phyloP scores from a whole-genome alignment of 2,797 vertebrate species.

The Artibeus jamaicensis region DNA sequence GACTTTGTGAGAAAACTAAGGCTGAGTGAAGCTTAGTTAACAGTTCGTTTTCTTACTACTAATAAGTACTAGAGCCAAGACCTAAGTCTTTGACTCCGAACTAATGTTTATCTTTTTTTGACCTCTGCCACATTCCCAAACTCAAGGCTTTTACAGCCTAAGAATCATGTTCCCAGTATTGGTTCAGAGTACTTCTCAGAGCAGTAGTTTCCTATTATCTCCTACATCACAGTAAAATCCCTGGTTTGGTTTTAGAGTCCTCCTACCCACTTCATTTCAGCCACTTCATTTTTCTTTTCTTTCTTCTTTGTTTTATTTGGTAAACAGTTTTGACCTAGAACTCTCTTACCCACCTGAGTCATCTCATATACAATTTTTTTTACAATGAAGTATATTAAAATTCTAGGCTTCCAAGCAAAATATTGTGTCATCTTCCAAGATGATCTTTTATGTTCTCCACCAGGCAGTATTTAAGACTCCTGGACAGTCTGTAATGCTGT shows the following conservation, averaged over 20 bases:
- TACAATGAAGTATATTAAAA: not conserved
- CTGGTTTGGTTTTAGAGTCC: not conserved
- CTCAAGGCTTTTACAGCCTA: not conserved
- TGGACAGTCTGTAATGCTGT: not conserved
- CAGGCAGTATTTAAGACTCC: not conserved
- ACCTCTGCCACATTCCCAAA: not conserved
- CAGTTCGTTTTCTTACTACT: not conserved
- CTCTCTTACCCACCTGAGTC: conserved; percentile 22
- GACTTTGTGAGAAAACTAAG: not conserved
- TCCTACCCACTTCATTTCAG: not conserved
- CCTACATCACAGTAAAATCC: conserved; percentile 12
- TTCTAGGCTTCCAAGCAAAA: conserved; percentile 34
- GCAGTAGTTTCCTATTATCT: not conserved
- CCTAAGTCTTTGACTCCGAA: conserved; percentile 13
- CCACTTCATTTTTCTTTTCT: not conserved
- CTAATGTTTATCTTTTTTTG: not conserved
- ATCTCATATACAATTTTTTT: not conserved
- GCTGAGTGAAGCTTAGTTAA: not conserved
- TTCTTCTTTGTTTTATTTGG: not conserved
- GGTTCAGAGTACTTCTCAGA: not conserved
- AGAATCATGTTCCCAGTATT: not conserved
- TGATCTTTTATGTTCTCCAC: not conserved
- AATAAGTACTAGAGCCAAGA: not conserved
- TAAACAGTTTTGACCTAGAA: not conserved
- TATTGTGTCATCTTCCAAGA: not conserved